Conservation (phyloP, 2,888 invertebrate genomes). For the Drosophila mimica region DNA sequence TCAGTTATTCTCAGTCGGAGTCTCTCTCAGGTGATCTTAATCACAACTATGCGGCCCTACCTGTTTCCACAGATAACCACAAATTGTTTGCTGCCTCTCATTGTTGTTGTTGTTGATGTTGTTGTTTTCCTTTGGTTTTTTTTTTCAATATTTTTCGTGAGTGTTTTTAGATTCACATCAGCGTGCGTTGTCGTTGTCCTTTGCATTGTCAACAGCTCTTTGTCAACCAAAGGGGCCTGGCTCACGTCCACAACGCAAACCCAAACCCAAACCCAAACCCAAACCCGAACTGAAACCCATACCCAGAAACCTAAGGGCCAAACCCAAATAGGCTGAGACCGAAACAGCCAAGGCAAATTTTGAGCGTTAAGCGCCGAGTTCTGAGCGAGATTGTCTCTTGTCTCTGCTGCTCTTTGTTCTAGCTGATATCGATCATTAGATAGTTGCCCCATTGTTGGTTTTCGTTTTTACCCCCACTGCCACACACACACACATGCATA, state of each 20-base stretch:
- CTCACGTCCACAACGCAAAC: conserved; percentile 55
- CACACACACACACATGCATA: conserved; percentile 12
- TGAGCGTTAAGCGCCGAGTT: conserved; percentile 6
- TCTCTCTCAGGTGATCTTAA: conserved; percentile 57
- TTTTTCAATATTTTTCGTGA: conserved; percentile 59
- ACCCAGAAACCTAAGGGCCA: conserved; percentile 5
- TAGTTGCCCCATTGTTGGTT: conserved; percentile 64
- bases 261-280: conserved; percentile 4
- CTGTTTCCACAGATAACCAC: conserved; percentile 73
- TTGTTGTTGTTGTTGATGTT: conserved; percentile 40
- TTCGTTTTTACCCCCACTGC: conserved; percentile 29
- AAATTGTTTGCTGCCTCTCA: conserved; percentile 66
- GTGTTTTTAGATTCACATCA: conserved; percentile 74
- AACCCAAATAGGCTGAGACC: conserved; percentile 26
- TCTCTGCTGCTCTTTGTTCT: conserved; percentile 65
- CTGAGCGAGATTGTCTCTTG: conserved; percentile 60
- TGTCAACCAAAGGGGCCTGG: conserved; percentile 67
- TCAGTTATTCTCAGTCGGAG: conserved; percentile 12
- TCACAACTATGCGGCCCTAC: conserved; percentile 53
- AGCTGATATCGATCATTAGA: conserved; percentile 81
- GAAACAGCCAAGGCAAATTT: conserved; percentile 55
- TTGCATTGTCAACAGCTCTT: conserved; percentile 73
- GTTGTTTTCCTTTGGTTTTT: conserved; percentile 17
- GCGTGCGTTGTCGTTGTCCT: conserved; percentile 70
- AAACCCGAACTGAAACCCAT: neutral